phyloP scores from a whole-genome alignment of 2,888 invertebrate species.

The Linnaemya vulpina region DNA sequence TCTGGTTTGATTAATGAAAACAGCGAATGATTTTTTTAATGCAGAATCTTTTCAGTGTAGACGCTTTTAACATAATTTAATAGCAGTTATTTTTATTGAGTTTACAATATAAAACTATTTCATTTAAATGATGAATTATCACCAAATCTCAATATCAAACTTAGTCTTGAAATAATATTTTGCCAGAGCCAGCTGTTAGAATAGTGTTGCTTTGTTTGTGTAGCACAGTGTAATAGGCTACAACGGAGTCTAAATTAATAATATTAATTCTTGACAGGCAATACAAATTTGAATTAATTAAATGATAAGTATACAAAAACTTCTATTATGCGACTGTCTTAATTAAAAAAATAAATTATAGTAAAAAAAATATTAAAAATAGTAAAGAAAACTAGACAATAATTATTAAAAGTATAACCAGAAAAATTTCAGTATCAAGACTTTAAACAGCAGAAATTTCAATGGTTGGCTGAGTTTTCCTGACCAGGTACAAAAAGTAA shows the following conservation, averaged over 20 bases:
- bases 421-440: conserved; percentile 7
- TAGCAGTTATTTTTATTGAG: too few relatives aligned
- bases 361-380: not conserved
- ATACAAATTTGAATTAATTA: conserved; percentile 12
- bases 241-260: not conserved
- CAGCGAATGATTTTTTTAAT: too few relatives aligned
- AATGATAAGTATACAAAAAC: conserved; percentile 23
- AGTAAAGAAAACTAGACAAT: not conserved
- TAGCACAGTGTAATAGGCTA: too few relatives aligned
- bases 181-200: too few relatives aligned
- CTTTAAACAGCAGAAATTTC: conserved; percentile 6
- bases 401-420: not conserved
- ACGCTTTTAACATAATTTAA: too few relatives aligned
- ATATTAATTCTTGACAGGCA: not conserved
- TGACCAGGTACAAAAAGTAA: not conserved
- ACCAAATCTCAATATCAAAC: too few relatives aligned
- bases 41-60: too few relatives aligned
- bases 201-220: too few relatives aligned
- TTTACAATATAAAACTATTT: too few relatives aligned
- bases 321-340: conserved; percentile 49
- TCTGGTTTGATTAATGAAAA: too few relatives aligned
- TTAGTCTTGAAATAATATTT: too few relatives aligned
- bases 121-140: too few relatives aligned
- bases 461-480: conserved; percentile 44
- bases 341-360: not conserved